A percentile compares a stretch with the other conserved stretches of the same genome.
Evolutionary conservation across 2,113 vertebrate genomes (phyloP).

Genomic region (Noturus placidus): DNA sequence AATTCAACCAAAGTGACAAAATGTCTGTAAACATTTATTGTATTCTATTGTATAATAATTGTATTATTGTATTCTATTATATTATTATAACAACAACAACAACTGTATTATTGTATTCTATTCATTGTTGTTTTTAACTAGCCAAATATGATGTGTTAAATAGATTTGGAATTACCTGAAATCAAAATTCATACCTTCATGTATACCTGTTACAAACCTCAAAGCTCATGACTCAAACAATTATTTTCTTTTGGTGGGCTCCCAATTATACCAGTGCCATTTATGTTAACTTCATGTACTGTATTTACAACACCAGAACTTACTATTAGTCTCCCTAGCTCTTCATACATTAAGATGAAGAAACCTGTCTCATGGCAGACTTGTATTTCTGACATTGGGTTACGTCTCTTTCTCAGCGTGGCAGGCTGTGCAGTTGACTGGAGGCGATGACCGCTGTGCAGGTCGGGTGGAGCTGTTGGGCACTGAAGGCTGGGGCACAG

Average conservation of each 20-base stretch:
- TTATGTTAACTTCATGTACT: not conserved
- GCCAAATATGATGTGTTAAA: not conserved
- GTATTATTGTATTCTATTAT: not conserved
- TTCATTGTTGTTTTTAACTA: not conserved
- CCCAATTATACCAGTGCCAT: not conserved
- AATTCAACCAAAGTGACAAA: not conserved
- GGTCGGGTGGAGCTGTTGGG: constrained; percentile 59
- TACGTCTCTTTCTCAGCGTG: constrained; percentile 41
- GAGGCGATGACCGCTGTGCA: constrained; percentile 42
- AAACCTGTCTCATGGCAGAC: not conserved
- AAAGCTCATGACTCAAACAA: not conserved
- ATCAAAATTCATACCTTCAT: not conserved
- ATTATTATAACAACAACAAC: no score
- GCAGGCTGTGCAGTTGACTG: constrained; percentile 43
- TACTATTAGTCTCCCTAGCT: not conserved
- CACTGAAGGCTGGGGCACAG: constrained; percentile 53
- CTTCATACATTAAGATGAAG: not conserved
- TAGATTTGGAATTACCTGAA: no score
- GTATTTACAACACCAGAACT: not conserved
- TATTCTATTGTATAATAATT: not conserved
- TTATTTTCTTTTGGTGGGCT: not conserved
- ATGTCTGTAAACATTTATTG: not conserved
- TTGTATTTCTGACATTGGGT: constrained; percentile 16
- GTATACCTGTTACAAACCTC: not conserved
- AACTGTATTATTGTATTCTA: no score